Base-by-base conservation (phyloP, 2,888 invertebrate species). In the Pandemis heparana region DNA sequence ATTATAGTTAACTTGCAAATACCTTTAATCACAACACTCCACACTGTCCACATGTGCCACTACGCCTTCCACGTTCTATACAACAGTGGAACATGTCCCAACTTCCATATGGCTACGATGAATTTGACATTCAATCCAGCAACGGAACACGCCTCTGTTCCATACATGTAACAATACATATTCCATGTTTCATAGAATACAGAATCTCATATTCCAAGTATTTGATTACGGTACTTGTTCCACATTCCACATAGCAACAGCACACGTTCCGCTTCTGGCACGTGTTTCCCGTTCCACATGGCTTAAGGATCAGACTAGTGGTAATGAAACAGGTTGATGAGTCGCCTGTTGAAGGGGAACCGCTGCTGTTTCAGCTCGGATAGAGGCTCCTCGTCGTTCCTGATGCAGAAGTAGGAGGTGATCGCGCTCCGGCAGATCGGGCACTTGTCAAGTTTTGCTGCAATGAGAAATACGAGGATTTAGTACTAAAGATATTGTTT, bases 391-490 rank as follows among this genome's bases (percentile, higher is more conserved):
- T 97, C 97, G 82, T 97, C 97, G 79, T 96, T 96, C 60, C 97
- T 92, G 83, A 97, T 97, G 89, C 97, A 97, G 94, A 98, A 98
- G 94, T 97, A 98, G 82, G 97, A 97, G 79, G 96, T 96, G 82
- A 98, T 97, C 60, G 96, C 96, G 79, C 97, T 96, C 75, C 98
- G 95, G 90, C 98, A 98, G 95, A 98, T 97, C 23, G 98, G 98
- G 86, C 98, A 98, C 79, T 97, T 96, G 87, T 97, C 97, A 78
- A 98, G 91, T 86, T 97, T 97, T 62, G 96, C 96, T 95, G 92
- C 5, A 91, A 90, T 39, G 43, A 61, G 41, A 66, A 77, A 69
- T 62, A 23, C 6, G 51, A 9, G 63, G 14, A 5, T 48, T 75
- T 43, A 39, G 5, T n/a, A n/a, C n/a, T n/a, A n/a, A n/a, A n/a